Conservation (phyloP, 2,797 vertebrate species). For the Hoplostethus mediterraneus region DNA sequence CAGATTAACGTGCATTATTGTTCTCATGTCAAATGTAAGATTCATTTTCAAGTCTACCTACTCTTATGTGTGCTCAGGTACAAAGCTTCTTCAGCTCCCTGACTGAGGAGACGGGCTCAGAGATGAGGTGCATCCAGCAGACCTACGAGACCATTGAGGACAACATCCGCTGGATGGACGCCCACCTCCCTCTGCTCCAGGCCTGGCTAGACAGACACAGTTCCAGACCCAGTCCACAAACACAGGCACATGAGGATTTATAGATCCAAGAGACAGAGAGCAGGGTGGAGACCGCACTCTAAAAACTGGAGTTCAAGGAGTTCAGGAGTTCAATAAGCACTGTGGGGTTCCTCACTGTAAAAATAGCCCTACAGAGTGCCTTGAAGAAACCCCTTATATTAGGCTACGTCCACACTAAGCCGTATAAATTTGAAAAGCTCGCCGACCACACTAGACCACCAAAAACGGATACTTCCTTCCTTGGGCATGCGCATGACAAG, state of each 20-base stretch:
- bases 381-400: too few species aligned
- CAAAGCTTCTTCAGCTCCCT: constrained; percentile 87
- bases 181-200: constrained; percentile 86
- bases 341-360: neutral
- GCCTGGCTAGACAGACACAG: constrained; percentile 81
- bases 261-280: constrained; percentile 22
- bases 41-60: neutral
- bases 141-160: constrained; percentile 89
- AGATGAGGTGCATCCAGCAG: constrained; percentile 90
- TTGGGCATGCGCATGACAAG: too few species aligned
- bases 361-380: neutral
- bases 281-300: neutral
- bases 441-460: too few species aligned
- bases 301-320: too few species aligned
- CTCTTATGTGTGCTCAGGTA: constrained; percentile 75
- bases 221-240: neutral
- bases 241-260: constrained; percentile 54
- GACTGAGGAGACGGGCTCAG: constrained; percentile 83
- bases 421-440: too few species aligned
- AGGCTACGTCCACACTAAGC: too few species aligned
- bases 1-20: too few species aligned
- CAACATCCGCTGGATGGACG: constrained; percentile 92
- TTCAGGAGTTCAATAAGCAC: neutral
- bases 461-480: too few species aligned
- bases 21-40: too few species aligned